These are phyloP conservation scores for Clarias magur DNA, from an alignment of 2,113 vertebrate genomes.

Conservation along the genomic window DNA sequence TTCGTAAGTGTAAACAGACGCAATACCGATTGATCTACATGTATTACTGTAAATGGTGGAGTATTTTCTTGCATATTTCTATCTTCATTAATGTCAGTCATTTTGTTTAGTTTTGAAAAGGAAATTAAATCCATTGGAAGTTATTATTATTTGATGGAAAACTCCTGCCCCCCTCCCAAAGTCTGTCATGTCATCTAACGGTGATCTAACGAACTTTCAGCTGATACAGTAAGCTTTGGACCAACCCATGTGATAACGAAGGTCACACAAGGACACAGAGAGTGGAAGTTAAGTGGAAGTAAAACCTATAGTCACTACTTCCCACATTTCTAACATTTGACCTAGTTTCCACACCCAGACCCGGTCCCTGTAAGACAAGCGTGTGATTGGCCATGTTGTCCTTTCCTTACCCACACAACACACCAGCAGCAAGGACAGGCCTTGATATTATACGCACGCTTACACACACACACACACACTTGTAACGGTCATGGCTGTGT, in stretches of 20 bases:
- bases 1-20: neutral
- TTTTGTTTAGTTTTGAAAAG: neutral
- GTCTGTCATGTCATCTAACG: neutral
- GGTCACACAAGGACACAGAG: neutral
- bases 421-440: constrained; percentile 23
- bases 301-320: neutral
- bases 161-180: neutral
- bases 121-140: neutral
- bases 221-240: neutral
- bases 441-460: neutral
- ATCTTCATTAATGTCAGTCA: neutral
- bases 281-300: neutral
- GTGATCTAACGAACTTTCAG: neutral
- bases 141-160: neutral
- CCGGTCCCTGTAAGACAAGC: neutral
- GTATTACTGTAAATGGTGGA: neutral
- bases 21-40: neutral
- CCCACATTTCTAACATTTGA: neutral
- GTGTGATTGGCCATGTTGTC: neutral
- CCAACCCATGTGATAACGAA: neutral
- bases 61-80: neutral
- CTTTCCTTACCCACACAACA: constrained; percentile 16
- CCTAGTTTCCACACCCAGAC: neutral
- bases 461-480: constrained; percentile 19
- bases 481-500: constrained; percentile 36